Evolutionary conservation across 2,797 vertebrate genomes (phyloP).

Genomic region (Pteropus rufus): DNA sequence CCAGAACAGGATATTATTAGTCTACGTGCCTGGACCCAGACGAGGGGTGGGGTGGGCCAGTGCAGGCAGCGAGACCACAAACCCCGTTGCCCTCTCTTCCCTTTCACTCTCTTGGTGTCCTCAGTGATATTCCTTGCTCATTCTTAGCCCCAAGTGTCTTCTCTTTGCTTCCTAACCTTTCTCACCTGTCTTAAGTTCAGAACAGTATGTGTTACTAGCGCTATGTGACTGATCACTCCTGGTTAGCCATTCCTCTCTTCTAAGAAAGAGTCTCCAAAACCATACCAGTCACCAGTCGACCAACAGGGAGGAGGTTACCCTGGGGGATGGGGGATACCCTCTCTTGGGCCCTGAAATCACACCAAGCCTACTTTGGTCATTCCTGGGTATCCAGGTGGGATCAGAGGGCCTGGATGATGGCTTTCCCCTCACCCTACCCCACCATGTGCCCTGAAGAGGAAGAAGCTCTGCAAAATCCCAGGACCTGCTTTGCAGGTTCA

Average conservation of each 20-base stretch:
- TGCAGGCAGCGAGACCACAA: background rate
- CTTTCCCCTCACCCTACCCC: background rate
- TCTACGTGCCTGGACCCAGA: background rate
- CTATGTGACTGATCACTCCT: background rate
- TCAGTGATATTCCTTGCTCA: background rate
- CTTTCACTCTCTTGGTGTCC: too few species aligned
- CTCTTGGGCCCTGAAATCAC: background rate
- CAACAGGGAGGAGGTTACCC: background rate
- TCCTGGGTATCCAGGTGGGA: background rate
- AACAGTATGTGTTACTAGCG: background rate
- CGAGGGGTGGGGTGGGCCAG: background rate
- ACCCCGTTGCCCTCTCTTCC: background rate
- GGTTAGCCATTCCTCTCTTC: background rate
- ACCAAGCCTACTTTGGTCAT: background rate
- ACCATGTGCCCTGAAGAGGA: background rate
- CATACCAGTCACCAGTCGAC: background rate
- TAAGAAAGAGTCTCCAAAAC: background rate
- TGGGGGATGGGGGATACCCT: background rate
- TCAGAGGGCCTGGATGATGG: background rate
- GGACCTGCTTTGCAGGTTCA: background rate
- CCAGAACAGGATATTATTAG: background rate
- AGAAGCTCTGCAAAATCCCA: background rate
- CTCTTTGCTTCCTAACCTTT: background rate
- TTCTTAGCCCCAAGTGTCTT: background rate
- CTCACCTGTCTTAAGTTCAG: background rate